Evolutionary conservation across 2,888 invertebrate genomes (phyloP), one percentile per base, ranked within the genome.

Genomic region (Yponomeuta cagnagella): DNA sequence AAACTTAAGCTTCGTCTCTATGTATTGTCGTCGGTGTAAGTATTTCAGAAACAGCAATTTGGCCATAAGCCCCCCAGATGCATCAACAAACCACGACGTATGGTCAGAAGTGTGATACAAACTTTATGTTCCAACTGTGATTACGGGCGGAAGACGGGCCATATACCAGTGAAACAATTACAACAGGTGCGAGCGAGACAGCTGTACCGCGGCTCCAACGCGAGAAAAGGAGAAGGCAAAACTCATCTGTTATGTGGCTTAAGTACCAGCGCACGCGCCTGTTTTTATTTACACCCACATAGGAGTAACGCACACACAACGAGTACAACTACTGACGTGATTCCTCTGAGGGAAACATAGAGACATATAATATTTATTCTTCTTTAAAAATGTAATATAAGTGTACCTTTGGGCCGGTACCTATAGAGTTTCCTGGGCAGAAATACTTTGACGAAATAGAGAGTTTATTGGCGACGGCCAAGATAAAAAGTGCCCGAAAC

Each of bases 201-300:
- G 75, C 69, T 10, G 67, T 31, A 23, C 23, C 23, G 23, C 23
- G 72, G 70, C 70, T 33, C 48, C 31, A 10, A 71, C 70, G 67
- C 63, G 80, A 8, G 1, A 37, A 73, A 84, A 71, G 70, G 76
- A 76, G 83, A 84, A 31, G 23, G 74, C 52, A 71, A 75, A 71
- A 79, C 73, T 78, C 80, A 79, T 82, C 79, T 80, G 80, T 84
- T 86, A 84, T 85, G 77, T 82, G 80, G 77, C 79, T 81, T 79
- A 83, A 82, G 80, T 78, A 78, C 52, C 69, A 76, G 79, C 87
- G 86, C 88, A 82, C 82, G 86, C 84, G 85, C 78, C 80, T 76
- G 48, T 78, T 83, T 84, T 84, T 84, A 82, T 80, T 80, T 69
- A 70, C 71, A 70, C 70, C 10, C n/a, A 68, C 63, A 64, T n/a